Evolutionary conservation across 2,113 vertebrate genomes (phyloP), one percentile per base, ranked within the genome.

Genomic region (Pterocles gutturalis): DNA sequence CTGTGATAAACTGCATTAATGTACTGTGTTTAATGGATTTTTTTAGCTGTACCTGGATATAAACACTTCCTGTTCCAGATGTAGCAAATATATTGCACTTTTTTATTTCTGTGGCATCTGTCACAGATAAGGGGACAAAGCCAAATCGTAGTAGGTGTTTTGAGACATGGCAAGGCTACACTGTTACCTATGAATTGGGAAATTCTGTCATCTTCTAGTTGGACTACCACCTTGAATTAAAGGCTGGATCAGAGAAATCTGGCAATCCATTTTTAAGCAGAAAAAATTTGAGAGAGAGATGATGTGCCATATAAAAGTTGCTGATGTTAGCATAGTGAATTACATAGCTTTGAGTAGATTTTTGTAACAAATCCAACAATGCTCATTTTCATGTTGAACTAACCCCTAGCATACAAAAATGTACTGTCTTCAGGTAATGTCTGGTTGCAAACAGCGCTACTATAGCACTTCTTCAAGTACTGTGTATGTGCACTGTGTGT

Each of bases 1-100:
- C 55, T 84, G 62, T 81, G 61, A 48, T 85, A 89, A 94, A 87
- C 71, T 96, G 82, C 76, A 73, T 77, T 90, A 43, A 88, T 85
- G 75, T 88, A 85, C 58, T 96, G 38, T 89, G 75, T 87, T 77
- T 31, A 89, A 61, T 72, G 62, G 34, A 33, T 45, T 55, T 70
- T 86, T 72, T 66, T 22, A 57, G 36, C 7, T 92, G 9, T 94
- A 60, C 28, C 54, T 20, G 72, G 18, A 87, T 76, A 25, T 31
- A 80, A 92, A 70, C 34, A 29, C 15, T 83, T 90, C 36, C 31
- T 92, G 19, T 95, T 95, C 46, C 28, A 73, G 49, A 66, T 58
- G 36, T 64, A 77, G 76, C 36, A 90, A 80, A 84, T 62, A n/a
- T 9, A 5, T 72, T 85, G 34, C 18, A 15, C 20, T 41, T 89